A percentile compares a stretch with the other conserved stretches of the same genome.
These are phyloP conservation scores for Macrosiphum euphorbiae DNA, from an alignment of 2,888 invertebrate species.

Conservation along the genomic window DNA sequence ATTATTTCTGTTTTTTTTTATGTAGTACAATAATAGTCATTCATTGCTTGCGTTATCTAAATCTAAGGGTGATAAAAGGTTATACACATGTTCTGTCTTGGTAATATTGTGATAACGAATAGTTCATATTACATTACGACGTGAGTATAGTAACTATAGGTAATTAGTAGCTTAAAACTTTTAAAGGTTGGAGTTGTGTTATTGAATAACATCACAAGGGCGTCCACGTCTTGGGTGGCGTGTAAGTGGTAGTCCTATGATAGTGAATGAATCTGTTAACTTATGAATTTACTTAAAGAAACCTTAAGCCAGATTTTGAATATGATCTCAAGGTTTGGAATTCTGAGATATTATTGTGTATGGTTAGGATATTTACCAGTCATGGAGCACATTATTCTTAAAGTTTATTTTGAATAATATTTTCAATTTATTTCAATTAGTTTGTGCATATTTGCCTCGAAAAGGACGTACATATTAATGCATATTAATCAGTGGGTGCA, in stretches of 20 bases:
- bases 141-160: neutral
- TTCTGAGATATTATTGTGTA: neutral
- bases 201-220: neutral
- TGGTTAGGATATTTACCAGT: neutral
- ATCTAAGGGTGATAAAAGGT: neutral
- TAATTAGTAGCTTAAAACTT: neutral
- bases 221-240: neutral
- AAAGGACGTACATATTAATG: too few relatives aligned
- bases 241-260: neutral
- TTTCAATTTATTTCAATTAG: neutral
- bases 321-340: neutral
- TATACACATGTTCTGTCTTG: neutral
- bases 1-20: neutral
- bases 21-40: neutral
- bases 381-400: neutral
- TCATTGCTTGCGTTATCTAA: neutral
- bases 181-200: neutral
- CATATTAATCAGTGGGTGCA: neutral
- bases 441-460: neutral
- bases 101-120: neutral
- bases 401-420: neutral
- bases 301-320: neutral
- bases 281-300: neutral
- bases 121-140: neutral
- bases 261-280: neutral